Base-by-base conservation (phyloP, 2,113 vertebrate genomes). In the Tamias sibiricus region DNA sequence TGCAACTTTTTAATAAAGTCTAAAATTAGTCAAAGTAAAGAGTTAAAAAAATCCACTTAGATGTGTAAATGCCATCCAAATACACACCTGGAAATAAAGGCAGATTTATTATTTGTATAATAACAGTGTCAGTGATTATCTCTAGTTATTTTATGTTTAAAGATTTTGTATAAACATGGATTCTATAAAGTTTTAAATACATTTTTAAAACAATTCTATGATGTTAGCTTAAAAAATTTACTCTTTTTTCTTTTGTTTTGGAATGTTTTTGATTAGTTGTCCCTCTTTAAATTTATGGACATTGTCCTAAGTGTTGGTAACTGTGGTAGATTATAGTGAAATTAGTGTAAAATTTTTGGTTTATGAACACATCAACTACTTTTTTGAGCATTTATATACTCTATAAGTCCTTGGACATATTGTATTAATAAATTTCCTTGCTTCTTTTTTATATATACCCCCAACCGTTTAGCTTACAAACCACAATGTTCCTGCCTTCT, bases 121-220 rank as follows among this genome's bases (percentile, higher is more conserved):
- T 87, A 86, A 64, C 26, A 66, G 3, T 90, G 4, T 64, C 2
- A 80, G 12, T 71, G 2, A 52, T 89, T 77, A 4, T 79, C 22
- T 79, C 37, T 90, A 42, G n/a, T 95, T 71, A 81, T 74, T 95
- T 93, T 95, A 91, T 79, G 3, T 91, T 92, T 96, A 81, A 88
- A 89, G 26, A 19, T 68, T 89, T 91, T 87, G 35, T 96, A 11
- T 83, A 66, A 91, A 84, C 77, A 72, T n/a, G 47, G 7, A 42
- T 30, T 87, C 2, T 86, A 76, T 20, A 81, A 94, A 92, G 3
- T 93, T 95, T 93, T 95, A 81, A 84, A 66, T 52, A 92, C 79
- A 6, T 86, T 92, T 87, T 28, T 9, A 44, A 87, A 94, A 64
- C n/a, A 49, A 10, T 66, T 13, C 54, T 94, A 91, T 86, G 57